Conservation (phyloP, 2,113 vertebrate species). For the Centropus bengalensis region DNA sequence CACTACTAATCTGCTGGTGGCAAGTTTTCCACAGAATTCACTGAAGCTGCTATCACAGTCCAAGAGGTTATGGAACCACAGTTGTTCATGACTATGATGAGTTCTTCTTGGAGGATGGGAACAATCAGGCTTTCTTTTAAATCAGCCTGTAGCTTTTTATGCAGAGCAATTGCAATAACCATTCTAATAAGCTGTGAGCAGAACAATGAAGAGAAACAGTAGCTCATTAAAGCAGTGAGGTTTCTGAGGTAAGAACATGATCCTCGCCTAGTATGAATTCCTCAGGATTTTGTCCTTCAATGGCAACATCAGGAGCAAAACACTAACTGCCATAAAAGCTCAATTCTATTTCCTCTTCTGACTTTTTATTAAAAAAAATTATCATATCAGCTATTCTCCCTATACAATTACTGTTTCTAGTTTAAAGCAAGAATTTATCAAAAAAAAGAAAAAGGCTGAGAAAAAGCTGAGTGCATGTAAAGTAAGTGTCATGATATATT, state of each 20-base stretch:
- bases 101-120: neutral
- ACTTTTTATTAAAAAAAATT: neutral
- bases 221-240: neutral
- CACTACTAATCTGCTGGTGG: neutral
- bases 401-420: neutral
- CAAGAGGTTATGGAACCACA: neutral
- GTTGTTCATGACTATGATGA: neutral
- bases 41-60: neutral
- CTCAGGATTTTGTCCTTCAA: neutral
- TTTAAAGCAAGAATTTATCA: neutral
- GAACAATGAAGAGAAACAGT: neutral
- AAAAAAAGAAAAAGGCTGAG: neutral
- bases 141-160: neutral
- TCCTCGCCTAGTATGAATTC: neutral
- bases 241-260: neutral
- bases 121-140: neutral
- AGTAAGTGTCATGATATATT: neutral
- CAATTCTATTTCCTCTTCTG: neutral
- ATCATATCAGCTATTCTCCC: neutral
- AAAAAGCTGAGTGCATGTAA: neutral
- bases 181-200: neutral
- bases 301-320: neutral
- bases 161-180: neutral
- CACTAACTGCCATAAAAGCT: neutral
- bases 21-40: neutral